Evolutionary conservation across 1,140 invertebrate species (phyloP), one percentile per base, ranked within the genome.

Genomic region (Harlomillsia oculata): DNA sequence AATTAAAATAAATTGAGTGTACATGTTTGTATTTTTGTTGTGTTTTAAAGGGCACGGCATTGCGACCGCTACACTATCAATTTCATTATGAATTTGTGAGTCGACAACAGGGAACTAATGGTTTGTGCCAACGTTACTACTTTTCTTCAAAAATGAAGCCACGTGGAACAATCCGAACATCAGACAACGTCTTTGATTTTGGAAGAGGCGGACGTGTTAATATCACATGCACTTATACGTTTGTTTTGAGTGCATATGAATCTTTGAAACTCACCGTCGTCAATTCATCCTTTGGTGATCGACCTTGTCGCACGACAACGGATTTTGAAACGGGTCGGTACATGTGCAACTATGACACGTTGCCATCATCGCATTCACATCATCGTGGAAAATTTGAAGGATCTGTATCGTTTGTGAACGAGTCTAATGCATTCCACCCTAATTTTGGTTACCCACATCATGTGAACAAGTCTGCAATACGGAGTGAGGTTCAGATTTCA

Each of bases 121-220:
- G 64, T 0, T 53, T 30, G n/a, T 66, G 62, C 34, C 43, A 62
- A 43, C 58, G 62, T 13, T 53, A 57, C 36, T 66, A 43, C 55
- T 14, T 46, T 32, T 34, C 52, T 25, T 14, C 41, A 23, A 62
- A 64, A 46, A 59, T 53, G 58, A 64, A 57, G 26, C 45, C 72
- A 72, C 26, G 72, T 76, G 83, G 84, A 2, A 73, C 77, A 18
- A 73, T 88, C 20, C 75, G 74, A 5, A 79, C 82, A n/a, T 82
- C 80, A 16, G 70, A 81, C 16, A 87, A 89, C 66, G 80, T 86
- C 1, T 81, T 87, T 60, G 75, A 87, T 18, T 87, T 81, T 62
- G 85, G 85, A 0, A 72, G 85, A 16, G 85, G 85, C 0, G 85
- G 85, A 5, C 78, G 79, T n/a, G 74, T 70, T 28, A 79, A 81